These are phyloP conservation scores for Clarias magur DNA, from an alignment of 2,113 vertebrate genomes.

Conservation along the genomic window DNA sequence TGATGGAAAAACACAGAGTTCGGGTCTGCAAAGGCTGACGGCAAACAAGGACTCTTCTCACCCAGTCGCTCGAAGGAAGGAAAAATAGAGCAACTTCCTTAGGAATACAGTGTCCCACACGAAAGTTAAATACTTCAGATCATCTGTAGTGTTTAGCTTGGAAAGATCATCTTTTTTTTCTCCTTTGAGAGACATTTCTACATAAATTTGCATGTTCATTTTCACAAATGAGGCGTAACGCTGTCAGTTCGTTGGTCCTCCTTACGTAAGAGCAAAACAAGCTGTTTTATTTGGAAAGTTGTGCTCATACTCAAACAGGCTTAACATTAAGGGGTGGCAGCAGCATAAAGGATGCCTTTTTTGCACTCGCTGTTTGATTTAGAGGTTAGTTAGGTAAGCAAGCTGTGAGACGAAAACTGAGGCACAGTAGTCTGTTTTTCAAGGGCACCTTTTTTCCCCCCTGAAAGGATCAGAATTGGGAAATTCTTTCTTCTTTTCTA, in stretches of 20 bases:
- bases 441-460: slow-evolving; percentile 28
- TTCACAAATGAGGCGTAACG: slow-evolving; percentile 28
- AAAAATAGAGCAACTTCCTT: slow-evolving; percentile 42
- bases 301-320: slow-evolving; percentile 66
- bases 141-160: slow-evolving; percentile 63
- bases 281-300: slow-evolving; percentile 73
- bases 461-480: slow-evolving; percentile 46
- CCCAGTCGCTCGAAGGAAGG: slow-evolving; percentile 32
- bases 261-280: slow-evolving; percentile 68
- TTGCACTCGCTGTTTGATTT: slow-evolving; percentile 63
- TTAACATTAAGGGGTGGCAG: slow-evolving; percentile 59
- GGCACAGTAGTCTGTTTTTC: slow-evolving; percentile 39
- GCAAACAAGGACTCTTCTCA: slow-evolving; percentile 61
- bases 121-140: slow-evolving; percentile 32
- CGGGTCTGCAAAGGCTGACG: slow-evolving; percentile 35
- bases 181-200: slow-evolving; percentile 25
- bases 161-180: slow-evolving; percentile 53
- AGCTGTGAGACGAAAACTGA: slow-evolving; percentile 58
- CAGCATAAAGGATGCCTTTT: slow-evolving; percentile 64
- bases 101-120: slow-evolving; percentile 18
- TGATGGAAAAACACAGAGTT: slow-evolving; percentile 64
- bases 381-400: slow-evolving; percentile 62
- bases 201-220: slow-evolving; percentile 37
- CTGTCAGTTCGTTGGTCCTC: slow-evolving; percentile 38
- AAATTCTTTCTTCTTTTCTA: slow-evolving; percentile 52